Conservation (phyloP, 2,797 vertebrate species). For the Chrysocyon brachyurus region DNA sequence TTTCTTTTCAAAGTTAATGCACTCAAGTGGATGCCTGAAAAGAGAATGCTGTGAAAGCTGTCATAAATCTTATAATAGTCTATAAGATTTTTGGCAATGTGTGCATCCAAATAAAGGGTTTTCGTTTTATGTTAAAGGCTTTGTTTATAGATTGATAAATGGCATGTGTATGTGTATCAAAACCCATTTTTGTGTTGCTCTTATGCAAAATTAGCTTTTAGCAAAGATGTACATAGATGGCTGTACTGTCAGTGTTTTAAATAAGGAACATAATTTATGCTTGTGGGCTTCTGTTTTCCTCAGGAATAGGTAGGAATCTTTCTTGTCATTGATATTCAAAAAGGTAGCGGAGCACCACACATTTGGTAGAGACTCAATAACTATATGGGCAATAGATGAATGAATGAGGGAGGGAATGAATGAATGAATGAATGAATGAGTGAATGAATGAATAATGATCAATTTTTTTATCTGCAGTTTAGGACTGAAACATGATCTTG, state of each 20-base stretch:
- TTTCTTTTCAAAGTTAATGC: conserved; percentile 72
- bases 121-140: conserved; percentile 64
- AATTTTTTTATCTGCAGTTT: background rate
- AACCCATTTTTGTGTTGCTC: conserved; percentile 50
- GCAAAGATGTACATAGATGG: conserved; percentile 14
- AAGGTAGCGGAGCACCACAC: accelerated
- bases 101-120: conserved; percentile 60
- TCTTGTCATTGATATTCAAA: background rate
- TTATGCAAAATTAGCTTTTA: conserved; percentile 71
- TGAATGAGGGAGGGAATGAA: background rate
- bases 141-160: conserved; percentile 67
- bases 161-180: background rate
- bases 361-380: background rate
- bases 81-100: conserved; percentile 51
- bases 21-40: conserved; percentile 57
- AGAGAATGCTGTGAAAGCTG: conserved; percentile 44
- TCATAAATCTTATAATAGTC: conserved; percentile 69
- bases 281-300: background rate
- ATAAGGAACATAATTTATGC: conserved; percentile 34
- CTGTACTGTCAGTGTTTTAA: conserved; percentile 42
- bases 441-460: background rate
- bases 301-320: background rate
- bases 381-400: accelerated
- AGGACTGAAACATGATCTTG: background rate
- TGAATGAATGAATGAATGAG: background rate